Base-by-base conservation (phyloP, 2,113 vertebrate genomes). In the Neotragus moschatus region DNA sequence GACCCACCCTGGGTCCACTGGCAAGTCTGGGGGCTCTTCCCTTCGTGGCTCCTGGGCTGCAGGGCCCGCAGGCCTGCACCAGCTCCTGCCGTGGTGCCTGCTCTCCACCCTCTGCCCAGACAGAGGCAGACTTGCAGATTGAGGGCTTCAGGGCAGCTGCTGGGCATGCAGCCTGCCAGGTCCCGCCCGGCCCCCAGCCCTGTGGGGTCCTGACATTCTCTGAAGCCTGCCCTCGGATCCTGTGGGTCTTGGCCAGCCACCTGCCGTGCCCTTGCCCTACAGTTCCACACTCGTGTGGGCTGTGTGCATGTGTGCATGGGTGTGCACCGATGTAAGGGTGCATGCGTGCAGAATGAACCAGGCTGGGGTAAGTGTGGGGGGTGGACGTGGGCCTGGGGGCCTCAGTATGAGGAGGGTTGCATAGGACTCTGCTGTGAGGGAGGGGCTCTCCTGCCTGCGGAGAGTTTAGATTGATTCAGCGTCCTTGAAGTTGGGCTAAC, bases 41-140 rank as follows among this genome's bases (percentile, higher is more conserved):
- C 21, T 61, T 1, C 0, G 49, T 25, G 19, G 11, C 47, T n/a
- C 49, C 49, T n/a, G 33, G 9, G 60, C 33, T 2, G 28, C 75
- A 63, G 43, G 33, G 39, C 28, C 47, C 19, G 3, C 39, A 21
- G 63, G 19, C 45, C 45, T 5, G 30, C 53, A 17, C 6, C 2
- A 1, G 47, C 21, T 13, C 36, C 36, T 3, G 9, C 1, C 1
- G 3, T 1, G n/a, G 14, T 51, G 14, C 26, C 26, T 9, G 25
- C 17, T 60, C 7, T n/a, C 36, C 1, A 1, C 79, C 26, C 7
- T 1, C 47, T 1, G 10, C n/a, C 23, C 1, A 39, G 63, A 12
- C 3, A n/a, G 8, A 17, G 6, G 43, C 15, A 33, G 45, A 17
- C 16, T 26, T 95, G n/a, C 49, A 79, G 66, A 28, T 55, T 80